Percentiles rank a stretch among this genome's conserved stretches.
phyloP scores from a whole-genome alignment of 2,888 invertebrate species.

The Drosophila histrio region DNA sequence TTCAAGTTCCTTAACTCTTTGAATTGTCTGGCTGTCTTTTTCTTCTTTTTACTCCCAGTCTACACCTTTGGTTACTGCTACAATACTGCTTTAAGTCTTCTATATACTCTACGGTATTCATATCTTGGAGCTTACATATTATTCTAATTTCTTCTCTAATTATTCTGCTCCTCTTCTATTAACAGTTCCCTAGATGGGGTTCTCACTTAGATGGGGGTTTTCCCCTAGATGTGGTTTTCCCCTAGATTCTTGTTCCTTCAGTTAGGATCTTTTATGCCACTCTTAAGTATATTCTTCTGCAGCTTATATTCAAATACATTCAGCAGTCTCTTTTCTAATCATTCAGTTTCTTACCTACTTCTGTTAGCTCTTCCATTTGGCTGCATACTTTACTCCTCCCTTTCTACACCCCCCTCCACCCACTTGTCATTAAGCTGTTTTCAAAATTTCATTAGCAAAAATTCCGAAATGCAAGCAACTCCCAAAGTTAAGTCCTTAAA shows the following conservation, averaged over 20 bases:
- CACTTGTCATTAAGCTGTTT: conserved; percentile 4
- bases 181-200: too few relatives aligned
- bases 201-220: too few relatives aligned
- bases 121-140: not conserved
- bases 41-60: not conserved
- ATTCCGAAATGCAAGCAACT: conserved; percentile 6
- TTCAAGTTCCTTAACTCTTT: conserved; percentile 22
- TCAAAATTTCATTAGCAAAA: conserved; percentile 15
- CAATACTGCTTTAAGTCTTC: not conserved
- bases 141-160: not conserved
- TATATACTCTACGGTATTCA: not conserved
- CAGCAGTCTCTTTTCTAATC: not conserved
- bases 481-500: conserved; percentile 45
- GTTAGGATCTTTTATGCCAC: not conserved
- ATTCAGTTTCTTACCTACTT: not conserved
- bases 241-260: not conserved
- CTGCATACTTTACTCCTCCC: not conserved
- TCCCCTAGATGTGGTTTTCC: too few relatives aligned
- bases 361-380: not conserved
- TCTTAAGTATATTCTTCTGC: not conserved
- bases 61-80: not conserved
- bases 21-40: conserved; percentile 10
- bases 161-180: not conserved
- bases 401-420: too few relatives aligned
- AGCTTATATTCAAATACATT: too few relatives aligned